Base-by-base conservation (phyloP, 2,888 invertebrate species). In the Rambutsinella grinnellia region DNA sequence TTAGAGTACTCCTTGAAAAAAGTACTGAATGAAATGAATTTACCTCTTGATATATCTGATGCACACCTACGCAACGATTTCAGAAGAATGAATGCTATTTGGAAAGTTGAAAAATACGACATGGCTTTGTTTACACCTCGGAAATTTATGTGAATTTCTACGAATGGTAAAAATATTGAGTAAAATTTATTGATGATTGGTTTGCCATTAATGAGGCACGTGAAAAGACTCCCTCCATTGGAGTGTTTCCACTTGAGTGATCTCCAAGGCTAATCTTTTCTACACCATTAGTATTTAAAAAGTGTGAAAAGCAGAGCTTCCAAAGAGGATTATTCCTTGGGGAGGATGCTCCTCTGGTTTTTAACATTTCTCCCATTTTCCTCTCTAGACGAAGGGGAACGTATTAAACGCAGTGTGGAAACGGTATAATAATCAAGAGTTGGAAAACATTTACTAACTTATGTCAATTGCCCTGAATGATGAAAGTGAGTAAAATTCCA, bases 261-360 rank as follows among this genome's bases (percentile, higher is more conserved):
- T 13, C 36, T 36, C 6, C 36, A 13, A 36, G 36, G 36, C 23
- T 60, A 44, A 44, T 60, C 46, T 60, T 60, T 44, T 60, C 19
- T n/a, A n/a, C 36, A 17, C 46, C 44, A 60, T 44, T 44, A 60
- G 46, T 60, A 60, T 36, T 28, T 36, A 23, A 51, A 27, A 5
- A 65, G 26, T 27, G 56, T 36, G 36, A 36, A 36, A 36, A 66
- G 66, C 26, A 66, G 57, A 46, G 46, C 19, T 24, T 66, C 72
- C 60, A 60, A 15, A n/a, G 65, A 54, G 72, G n/a, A 60, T 66
- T 66, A 72, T 72, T 60, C 46, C 60, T 66, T 51, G 17, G 21
- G 51, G 10, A 51, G 3, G 21, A 51, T 51, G 51, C 2, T 51
- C 26, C n/a, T n/a, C n/a, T n/a, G n/a, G n/a, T n/a, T n/a, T n/a